phyloP scores from a whole-genome alignment of 2,797 vertebrate genomes.

The Cyprinella venusta region DNA sequence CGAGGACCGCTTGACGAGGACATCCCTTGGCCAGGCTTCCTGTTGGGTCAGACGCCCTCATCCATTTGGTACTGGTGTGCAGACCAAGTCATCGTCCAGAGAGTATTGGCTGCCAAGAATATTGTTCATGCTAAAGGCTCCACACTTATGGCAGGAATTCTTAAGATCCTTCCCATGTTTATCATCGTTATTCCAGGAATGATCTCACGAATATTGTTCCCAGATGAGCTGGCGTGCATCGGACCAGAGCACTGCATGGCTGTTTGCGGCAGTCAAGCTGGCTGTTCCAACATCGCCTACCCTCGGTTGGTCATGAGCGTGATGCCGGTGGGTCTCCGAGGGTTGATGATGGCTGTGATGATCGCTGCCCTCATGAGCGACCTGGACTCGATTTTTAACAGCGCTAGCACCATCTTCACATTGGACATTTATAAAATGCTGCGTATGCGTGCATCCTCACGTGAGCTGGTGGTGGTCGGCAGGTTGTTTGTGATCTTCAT shows the following conservation, averaged over 20 bases:
- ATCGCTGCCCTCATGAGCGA: conserved; percentile 99
- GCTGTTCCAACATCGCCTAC: conserved; percentile 98
- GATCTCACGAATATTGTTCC: conserved; percentile 95
- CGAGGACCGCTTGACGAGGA: conserved; percentile 92
- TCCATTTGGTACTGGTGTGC: conserved; percentile 99
- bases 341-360: conserved; percentile 99
- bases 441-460: conserved; percentile 82
- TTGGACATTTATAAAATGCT: conserved; percentile 93
- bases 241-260: conserved; percentile 96
- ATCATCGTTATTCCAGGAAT: conserved; percentile 98
- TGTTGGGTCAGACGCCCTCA: conserved; percentile 95
- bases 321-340: conserved; percentile 93
- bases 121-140: conserved; percentile 93
- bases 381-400: conserved; percentile 98
- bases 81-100: conserved; percentile 98
- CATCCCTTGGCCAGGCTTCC: conserved; percentile 95
- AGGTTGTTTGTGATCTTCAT: conserved; percentile 93
- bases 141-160: conserved; percentile 95
- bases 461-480: conserved; percentile 91
- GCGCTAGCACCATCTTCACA: conserved; percentile 97
- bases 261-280: conserved; percentile 94
- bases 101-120: conserved; percentile 96
- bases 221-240: conserved; percentile 93
- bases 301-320: conserved; percentile 95
- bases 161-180: conserved; percentile 98